Conservation (phyloP, 2,113 vertebrate species). For the Aegithalos caudatus region DNA sequence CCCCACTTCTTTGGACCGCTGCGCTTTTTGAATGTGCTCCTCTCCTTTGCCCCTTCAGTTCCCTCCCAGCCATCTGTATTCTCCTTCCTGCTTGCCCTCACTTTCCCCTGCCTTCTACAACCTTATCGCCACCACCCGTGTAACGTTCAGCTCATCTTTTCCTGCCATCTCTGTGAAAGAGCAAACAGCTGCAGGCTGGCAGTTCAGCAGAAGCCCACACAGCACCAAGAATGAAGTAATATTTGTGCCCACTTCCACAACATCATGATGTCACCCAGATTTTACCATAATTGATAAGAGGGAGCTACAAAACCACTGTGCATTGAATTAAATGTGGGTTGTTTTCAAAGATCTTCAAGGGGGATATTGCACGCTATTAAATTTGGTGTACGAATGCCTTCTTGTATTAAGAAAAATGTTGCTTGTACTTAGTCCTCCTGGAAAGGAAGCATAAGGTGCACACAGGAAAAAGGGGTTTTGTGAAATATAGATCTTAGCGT, state of each 20-base stretch:
- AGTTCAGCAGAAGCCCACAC: background rate
- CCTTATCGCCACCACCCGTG: fast-evolving
- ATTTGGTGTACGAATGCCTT: background rate
- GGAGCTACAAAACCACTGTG: background rate
- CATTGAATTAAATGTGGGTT: background rate
- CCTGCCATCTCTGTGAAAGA: background rate
- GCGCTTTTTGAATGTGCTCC: fast-evolving
- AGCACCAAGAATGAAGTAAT: background rate
- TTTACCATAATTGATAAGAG: background rate
- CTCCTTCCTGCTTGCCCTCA: background rate
- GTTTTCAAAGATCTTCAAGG: background rate
- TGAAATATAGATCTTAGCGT: background rate
- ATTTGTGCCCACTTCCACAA: background rate
- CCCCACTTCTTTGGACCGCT: background rate
- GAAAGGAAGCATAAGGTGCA: background rate
- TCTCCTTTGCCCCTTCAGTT: background rate
- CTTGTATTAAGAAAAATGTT: background rate
- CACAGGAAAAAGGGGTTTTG: background rate
- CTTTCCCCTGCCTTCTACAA: background rate
- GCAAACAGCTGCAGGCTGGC: background rate
- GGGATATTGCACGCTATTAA: background rate
- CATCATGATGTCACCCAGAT: background rate
- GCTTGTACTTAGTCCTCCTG: background rate
- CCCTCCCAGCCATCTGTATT: background rate
- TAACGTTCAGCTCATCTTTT: background rate